Percentiles rank a stretch among this genome's conserved stretches.
Evolutionary conservation across 2,888 invertebrate genomes (phyloP).

Genomic region (Trypoxylon attenuatum): DNA sequence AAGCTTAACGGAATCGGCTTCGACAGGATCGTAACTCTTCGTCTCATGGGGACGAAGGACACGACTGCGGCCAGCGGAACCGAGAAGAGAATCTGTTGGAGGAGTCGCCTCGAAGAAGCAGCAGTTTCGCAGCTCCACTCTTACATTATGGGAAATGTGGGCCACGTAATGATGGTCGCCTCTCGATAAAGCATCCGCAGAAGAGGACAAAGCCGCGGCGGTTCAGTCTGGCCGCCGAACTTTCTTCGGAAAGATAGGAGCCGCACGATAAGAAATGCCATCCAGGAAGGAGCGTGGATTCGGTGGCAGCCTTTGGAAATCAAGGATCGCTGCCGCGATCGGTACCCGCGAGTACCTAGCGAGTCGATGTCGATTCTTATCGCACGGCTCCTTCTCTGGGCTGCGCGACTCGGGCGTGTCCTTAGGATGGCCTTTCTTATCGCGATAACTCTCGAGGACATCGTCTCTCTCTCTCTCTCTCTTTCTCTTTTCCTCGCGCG

Average conservation of each 20-base stretch:
- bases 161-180: too few species aligned
- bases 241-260: conserved; percentile 8
- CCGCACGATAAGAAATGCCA: conserved; percentile 26
- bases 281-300: conserved; percentile 21
- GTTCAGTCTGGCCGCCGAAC: too few species aligned
- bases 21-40: conserved; percentile 57
- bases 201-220: too few species aligned
- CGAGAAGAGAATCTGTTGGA: too few species aligned
- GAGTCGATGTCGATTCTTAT: conserved; percentile 54
- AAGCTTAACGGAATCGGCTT: conserved; percentile 59
- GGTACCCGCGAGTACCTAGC: conserved; percentile 12
- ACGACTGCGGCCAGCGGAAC: neutral
- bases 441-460: conserved; percentile 72
- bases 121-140: too few species aligned
- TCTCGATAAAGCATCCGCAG: too few species aligned
- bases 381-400: conserved; percentile 47
- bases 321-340: conserved; percentile 36
- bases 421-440: conserved; percentile 73
- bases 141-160: too few species aligned
- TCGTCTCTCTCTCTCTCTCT: conserved; percentile 46
- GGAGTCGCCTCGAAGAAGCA: too few species aligned
- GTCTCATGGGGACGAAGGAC: conserved; percentile 40
- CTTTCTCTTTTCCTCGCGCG: neutral
- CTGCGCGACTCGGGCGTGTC: conserved; percentile 63
- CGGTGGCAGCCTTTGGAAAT: conserved; percentile 45